A percentile compares a stretch with the other conserved stretches of the same genome.
These are phyloP conservation scores for Boulengeromyrus knoepffleri DNA, from an alignment of 2,113 vertebrate species.

Conservation along the genomic window DNA sequence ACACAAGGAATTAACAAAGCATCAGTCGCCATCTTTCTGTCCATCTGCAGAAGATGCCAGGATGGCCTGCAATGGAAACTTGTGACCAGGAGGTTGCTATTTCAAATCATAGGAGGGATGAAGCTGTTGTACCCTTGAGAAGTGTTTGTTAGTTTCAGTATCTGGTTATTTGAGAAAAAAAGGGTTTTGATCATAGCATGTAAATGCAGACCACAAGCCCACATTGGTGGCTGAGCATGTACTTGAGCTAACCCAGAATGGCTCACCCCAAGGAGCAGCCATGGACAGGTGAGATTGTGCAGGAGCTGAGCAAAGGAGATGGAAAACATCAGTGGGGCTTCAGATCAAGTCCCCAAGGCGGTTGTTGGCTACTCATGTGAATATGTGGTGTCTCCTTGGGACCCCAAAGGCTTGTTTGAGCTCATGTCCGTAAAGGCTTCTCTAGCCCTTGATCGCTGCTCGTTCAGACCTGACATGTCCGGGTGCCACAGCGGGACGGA, in stretches of 20 bases:
- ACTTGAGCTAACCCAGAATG: neutral
- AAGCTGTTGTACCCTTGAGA: neutral
- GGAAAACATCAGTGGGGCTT: conserved; percentile 69
- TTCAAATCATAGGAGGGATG: neutral
- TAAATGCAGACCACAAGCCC: neutral
- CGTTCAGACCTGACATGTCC: conserved; percentile 16
- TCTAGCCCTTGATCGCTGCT: conserved; percentile 24
- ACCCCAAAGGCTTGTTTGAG: neutral
- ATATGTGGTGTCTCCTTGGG: conserved; percentile 55
- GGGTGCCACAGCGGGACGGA: neutral
- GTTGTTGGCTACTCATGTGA: conserved; percentile 55
- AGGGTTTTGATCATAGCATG: neutral
- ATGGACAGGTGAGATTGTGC: conserved; percentile 51
- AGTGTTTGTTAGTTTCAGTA: neutral
- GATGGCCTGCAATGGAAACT: neutral
- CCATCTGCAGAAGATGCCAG: neutral
- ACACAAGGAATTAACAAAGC: neutral
- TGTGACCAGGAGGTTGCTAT: neutral
- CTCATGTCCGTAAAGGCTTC: neutral
- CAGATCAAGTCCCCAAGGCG: conserved; percentile 65
- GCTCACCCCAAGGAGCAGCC: neutral
- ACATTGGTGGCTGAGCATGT: neutral
- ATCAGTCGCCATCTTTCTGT: neutral
- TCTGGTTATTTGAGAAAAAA: neutral
- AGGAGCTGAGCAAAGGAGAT: conserved; percentile 59